These are phyloP conservation scores for Trematomus bernacchii DNA, from an alignment of 2,797 vertebrate species.

Conservation along the genomic window DNA sequence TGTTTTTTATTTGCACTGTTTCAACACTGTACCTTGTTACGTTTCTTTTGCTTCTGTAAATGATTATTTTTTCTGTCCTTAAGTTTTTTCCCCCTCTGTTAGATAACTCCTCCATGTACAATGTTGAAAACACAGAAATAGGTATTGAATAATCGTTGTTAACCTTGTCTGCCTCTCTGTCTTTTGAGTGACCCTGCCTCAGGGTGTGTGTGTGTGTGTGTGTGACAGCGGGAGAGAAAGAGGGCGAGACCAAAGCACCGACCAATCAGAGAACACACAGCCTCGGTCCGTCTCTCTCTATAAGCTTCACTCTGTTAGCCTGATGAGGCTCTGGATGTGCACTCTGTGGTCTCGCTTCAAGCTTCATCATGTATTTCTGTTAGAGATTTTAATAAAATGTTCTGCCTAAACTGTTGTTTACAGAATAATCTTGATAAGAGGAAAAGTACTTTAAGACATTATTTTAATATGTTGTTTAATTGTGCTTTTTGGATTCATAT, in stretches of 20 bases:
- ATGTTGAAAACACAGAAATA: constrained; percentile 39
- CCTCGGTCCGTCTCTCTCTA: constrained; percentile 59
- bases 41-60: not conserved
- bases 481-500: not conserved
- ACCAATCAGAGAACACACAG: constrained; percentile 58
- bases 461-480: not conserved
- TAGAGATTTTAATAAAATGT: constrained; percentile 6
- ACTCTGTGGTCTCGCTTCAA: constrained; percentile 2
- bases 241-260: constrained; percentile 17
- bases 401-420: not conserved
- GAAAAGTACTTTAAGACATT: not conserved
- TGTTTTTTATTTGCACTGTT: not conserved
- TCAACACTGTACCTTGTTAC: not conserved
- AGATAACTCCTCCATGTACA: constrained; percentile 35
- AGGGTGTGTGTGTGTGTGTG: constrained; percentile 28
- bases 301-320: constrained; percentile 60
- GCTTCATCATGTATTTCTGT: not conserved
- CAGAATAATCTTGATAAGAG: not conserved
- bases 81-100: constrained; percentile 26
- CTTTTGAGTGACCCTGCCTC: constrained; percentile 53
- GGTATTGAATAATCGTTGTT: constrained; percentile 66
- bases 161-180: constrained; percentile 65
- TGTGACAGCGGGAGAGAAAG: constrained; percentile 5
- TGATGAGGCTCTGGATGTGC: constrained; percentile 10
- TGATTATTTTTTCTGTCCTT: constrained; percentile 1